phyloP scores from a whole-genome alignment of 2,113 vertebrate species.

The Tachycineta bicolor region DNA sequence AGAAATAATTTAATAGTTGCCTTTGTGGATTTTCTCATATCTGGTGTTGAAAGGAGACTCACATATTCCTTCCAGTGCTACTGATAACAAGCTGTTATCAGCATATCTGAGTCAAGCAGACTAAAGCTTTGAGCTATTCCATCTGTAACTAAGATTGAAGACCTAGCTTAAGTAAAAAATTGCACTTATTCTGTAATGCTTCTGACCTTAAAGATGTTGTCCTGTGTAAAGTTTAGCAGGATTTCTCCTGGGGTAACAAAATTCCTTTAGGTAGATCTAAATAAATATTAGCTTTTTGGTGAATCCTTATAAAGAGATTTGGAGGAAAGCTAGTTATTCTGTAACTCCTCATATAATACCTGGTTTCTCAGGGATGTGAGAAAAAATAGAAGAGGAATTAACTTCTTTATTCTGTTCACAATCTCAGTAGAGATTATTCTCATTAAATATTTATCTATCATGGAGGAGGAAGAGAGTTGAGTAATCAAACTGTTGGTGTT shows the following conservation, averaged over 20 bases:
- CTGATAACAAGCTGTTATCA: conserved; percentile 5
- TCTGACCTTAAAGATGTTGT: background rate
- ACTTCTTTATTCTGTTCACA: conserved; percentile 13
- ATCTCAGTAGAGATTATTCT: conserved; percentile 24
- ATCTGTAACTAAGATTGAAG: background rate
- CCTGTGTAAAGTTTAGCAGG: conserved; percentile 23
- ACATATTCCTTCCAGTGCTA: background rate
- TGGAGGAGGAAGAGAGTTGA: conserved; percentile 3
- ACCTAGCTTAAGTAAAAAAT: background rate
- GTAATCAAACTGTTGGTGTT: conserved; percentile 52
- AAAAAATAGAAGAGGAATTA: conserved; percentile 22
- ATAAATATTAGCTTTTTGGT: conserved; percentile 36
- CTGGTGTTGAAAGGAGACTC: conserved; percentile 5
- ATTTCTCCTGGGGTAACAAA: background rate
- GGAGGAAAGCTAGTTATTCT: conserved; percentile 6
- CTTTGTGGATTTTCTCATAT: background rate
- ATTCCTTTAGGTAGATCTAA: conserved; percentile 20
- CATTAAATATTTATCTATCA: conserved; percentile 49
- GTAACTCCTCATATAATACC: background rate
- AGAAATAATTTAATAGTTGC: background rate
- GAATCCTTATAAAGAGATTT: conserved; percentile 11
- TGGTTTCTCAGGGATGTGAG: conserved; percentile 2
- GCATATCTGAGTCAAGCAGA: background rate
- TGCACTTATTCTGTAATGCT: background rate
- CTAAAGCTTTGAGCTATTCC: background rate